Evolutionary conservation across 2,113 vertebrate genomes (phyloP).

Genomic region (Shinisaurus crocodilurus): DNA sequence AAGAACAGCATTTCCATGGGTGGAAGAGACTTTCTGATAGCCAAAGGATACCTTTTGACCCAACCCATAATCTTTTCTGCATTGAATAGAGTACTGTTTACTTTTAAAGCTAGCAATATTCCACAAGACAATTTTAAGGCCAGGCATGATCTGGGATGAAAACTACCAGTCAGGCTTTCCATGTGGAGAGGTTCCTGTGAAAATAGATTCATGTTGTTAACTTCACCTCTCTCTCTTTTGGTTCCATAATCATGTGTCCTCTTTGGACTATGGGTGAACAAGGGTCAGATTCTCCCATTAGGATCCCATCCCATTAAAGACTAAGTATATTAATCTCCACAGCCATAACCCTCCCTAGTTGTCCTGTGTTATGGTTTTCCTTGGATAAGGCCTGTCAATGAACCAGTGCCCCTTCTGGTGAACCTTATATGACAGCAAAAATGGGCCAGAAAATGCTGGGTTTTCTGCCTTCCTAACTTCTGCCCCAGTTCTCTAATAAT

Average conservation of each 20-base stretch:
- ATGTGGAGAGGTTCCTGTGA: too few species aligned
- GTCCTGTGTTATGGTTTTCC: background rate
- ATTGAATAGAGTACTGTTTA: background rate
- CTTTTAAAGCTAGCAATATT: background rate
- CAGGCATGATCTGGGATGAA: background rate
- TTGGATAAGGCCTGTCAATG: background rate
- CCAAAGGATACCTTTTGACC: background rate
- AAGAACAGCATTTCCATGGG: background rate
- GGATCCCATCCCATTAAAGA: background rate
- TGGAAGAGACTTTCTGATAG: background rate
- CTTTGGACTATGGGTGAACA: background rate
- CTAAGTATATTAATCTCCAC: background rate
- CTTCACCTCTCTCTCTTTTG: background rate
- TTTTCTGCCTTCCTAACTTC: background rate
- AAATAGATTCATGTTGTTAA: background rate
- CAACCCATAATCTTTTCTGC: background rate
- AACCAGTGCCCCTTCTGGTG: background rate
- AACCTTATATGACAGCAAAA: background rate
- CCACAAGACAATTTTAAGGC: background rate
- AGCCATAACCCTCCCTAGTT: background rate
- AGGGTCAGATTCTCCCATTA: background rate
- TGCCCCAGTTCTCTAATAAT: background rate
- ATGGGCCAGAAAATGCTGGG: background rate
- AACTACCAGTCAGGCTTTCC: background rate
- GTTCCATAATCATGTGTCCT: background rate